Conservation (phyloP, 2,888 invertebrate species). For the Sepioteuthis lessoniana region DNA sequence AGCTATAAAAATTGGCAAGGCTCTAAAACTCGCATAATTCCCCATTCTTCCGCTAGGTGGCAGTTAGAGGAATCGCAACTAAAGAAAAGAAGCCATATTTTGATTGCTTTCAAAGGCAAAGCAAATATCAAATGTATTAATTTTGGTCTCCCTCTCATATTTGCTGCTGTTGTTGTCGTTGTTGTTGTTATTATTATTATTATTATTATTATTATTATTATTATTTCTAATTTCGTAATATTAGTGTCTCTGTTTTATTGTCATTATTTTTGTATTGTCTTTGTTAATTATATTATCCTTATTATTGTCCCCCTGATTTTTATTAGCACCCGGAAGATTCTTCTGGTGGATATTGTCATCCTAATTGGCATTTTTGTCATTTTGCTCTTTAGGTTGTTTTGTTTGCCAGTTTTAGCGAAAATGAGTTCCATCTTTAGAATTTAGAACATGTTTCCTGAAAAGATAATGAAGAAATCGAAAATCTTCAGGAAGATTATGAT, state of each 20-base stretch:
- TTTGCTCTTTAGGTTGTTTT: not conserved
- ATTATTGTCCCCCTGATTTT: not conserved
- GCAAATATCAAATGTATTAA: constrained; percentile 11
- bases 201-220: not conserved
- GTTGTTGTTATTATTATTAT: not conserved
- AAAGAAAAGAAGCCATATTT: not conserved
- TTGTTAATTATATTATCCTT: not conserved
- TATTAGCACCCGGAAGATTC: not conserved
- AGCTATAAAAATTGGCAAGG: not conserved
- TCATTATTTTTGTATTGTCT: not conserved
- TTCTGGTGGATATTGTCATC: no score
- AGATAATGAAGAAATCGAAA: not conserved
- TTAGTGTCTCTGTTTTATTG: not conserved
- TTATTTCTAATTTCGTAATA: not conserved
- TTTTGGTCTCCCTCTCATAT: not conserved
- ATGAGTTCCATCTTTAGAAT: not conserved
- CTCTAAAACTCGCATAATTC: constrained; percentile 33
- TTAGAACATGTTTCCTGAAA: not conserved
- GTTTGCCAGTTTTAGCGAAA: not conserved
- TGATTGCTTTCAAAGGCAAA: not conserved
- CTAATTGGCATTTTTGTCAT: not conserved
- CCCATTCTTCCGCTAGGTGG: not conserved
- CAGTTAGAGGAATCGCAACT: not conserved
- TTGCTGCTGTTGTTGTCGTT: not conserved
- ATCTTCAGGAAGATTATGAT: no score